These are phyloP conservation scores for Malurus splendens DNA, from an alignment of 2,797 vertebrate genomes.

Conservation along the genomic window DNA sequence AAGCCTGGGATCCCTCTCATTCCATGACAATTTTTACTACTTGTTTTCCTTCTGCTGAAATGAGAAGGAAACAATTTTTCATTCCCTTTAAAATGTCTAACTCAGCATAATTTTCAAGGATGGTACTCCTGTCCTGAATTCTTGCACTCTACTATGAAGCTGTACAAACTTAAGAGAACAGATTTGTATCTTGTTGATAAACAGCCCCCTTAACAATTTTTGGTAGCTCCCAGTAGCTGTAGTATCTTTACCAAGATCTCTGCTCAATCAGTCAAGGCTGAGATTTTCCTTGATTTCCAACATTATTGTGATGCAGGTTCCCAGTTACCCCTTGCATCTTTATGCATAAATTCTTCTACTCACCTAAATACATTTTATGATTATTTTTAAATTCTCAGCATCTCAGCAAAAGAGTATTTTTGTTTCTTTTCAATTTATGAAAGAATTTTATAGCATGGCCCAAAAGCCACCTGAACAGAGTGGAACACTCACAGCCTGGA, in stretches of 20 bases:
- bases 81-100: background rate
- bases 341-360: background rate
- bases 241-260: background rate
- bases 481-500: background rate
- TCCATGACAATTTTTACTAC: background rate
- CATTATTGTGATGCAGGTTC: fast-evolving
- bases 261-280: background rate
- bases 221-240: background rate
- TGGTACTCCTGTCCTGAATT: background rate
- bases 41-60: background rate
- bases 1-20: background rate
- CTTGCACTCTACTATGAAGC: background rate
- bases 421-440: background rate
- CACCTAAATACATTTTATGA: background rate
- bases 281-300: background rate
- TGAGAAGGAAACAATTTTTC: background rate
- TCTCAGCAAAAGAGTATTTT: background rate
- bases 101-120: background rate
- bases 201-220: background rate
- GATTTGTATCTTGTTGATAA: background rate
- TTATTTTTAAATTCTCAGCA: background rate
- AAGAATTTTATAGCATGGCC: background rate
- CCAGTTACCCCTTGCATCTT: background rate
- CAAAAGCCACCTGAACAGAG: background rate
- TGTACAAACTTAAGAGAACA: background rate